phyloP scores from a whole-genome alignment of 1,140 invertebrate genomes.

The Drosophila truncata region DNA sequence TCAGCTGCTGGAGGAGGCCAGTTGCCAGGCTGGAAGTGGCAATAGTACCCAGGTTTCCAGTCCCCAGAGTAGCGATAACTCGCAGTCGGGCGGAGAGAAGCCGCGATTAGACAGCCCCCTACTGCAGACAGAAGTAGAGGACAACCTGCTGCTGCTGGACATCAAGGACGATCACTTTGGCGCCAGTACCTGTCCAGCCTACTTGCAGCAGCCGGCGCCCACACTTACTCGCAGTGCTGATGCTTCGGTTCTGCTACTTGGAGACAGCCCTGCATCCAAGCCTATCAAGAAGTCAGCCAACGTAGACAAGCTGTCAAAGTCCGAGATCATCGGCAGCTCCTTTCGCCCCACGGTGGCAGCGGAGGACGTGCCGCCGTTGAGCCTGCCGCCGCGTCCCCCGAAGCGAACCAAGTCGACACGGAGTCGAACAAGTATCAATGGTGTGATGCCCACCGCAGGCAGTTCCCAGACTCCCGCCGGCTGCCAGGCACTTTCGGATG shows the following conservation, averaged over 20 bases:
- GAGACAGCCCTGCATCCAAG: slow-evolving; percentile 13
- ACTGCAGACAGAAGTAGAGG: slow-evolving; percentile 3
- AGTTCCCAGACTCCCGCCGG: neutral
- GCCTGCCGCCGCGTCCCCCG: slow-evolving; percentile 70
- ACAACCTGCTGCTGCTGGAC: slow-evolving; percentile 63
- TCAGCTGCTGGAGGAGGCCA: slow-evolving; percentile 34
- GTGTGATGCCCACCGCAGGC: neutral
- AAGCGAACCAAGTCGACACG: slow-evolving; percentile 78
- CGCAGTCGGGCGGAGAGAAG: slow-evolving; percentile 50
- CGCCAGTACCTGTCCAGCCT: slow-evolving; percentile 66
- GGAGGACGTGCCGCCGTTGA: slow-evolving; percentile 66
- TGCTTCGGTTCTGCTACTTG: slow-evolving; percentile 53
- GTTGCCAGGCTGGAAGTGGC: slow-evolving; percentile 17
- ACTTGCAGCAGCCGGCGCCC: slow-evolving; percentile 54
- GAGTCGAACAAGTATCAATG: slow-evolving; percentile 22
- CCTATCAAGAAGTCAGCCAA: slow-evolving; percentile 1
- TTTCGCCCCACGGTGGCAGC: slow-evolving; percentile 57
- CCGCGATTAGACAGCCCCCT: slow-evolving; percentile 19
- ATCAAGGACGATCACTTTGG: slow-evolving; percentile 85
- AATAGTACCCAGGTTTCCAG: slow-evolving; percentile 67
- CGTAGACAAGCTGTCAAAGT: slow-evolving; percentile 58
- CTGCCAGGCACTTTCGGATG: slow-evolving; percentile 88
- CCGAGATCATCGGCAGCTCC: slow-evolving; percentile 71
- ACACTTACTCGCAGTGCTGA: slow-evolving; percentile 76
- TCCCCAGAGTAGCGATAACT: slow-evolving; percentile 66